phyloP scores from a whole-genome alignment of 1,140 invertebrate genomes.

The Pseudomyrmex dendroicus region DNA sequence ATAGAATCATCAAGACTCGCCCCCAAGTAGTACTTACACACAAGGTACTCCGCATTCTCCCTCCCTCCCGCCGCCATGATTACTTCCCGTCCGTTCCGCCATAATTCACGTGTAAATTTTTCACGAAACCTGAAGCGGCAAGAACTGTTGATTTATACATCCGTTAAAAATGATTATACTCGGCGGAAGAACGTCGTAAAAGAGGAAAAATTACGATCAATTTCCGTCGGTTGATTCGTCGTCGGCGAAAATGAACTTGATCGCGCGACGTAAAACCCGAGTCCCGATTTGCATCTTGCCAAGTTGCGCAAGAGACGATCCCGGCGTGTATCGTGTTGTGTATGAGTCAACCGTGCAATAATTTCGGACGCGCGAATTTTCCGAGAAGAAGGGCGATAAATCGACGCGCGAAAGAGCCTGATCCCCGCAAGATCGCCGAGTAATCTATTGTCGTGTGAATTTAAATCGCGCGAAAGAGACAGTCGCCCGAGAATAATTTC shows the following conservation, averaged over 20 bases:
- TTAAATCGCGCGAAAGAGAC: no score
- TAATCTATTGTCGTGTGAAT: neutral
- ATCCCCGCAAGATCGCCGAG: neutral
- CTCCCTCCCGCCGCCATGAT: neutral
- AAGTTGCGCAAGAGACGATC: slow-evolving; percentile 63
- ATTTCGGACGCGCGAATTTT: slow-evolving; percentile 42
- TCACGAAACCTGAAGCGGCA: neutral
- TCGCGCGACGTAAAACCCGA: slow-evolving; percentile 54
- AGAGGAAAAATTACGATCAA: no score
- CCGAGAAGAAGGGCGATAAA: slow-evolving; percentile 8
- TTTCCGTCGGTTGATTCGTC: neutral
- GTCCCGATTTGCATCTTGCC: slow-evolving; percentile 71
- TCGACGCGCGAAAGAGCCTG: neutral
- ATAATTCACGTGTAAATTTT: neutral
- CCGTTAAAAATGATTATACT: no score
- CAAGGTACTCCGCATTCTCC: slow-evolving; percentile 18
- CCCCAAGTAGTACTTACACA: neutral
- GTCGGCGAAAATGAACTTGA: neutral
- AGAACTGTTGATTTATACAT: neutral
- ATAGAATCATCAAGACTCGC: slow-evolving; percentile 39
- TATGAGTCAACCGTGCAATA: slow-evolving; percentile 59
- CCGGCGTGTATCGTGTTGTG: slow-evolving; percentile 30
- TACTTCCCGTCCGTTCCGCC: slow-evolving; percentile 1
- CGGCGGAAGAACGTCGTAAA: no score
- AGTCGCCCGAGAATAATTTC: neutral